A percentile compares a stretch with the other conserved stretches of the same genome.
Conservation (phyloP, 2,888 invertebrate genomes). For the Homarus gammarus region DNA sequence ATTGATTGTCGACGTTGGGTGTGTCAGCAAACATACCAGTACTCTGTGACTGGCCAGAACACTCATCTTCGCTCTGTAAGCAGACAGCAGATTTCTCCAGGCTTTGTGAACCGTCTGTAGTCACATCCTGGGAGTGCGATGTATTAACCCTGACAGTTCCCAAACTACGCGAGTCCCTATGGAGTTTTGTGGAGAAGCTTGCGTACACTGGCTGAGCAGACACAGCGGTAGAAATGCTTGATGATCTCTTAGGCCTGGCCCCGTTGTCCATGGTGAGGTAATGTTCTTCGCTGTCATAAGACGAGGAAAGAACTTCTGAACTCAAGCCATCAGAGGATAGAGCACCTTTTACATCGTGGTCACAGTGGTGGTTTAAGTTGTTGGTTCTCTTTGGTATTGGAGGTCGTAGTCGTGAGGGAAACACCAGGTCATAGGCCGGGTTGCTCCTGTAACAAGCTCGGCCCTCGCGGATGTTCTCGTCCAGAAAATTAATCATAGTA, state of each 20-base stretch:
- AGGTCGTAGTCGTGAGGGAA: neutral
- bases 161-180: neutral
- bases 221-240: neutral
- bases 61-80: neutral
- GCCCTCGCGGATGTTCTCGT: neutral
- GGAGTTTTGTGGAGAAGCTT: neutral
- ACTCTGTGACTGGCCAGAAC: neutral
- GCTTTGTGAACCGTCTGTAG: neutral
- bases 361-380: neutral
- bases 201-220: neutral
- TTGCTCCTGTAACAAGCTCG: neutral
- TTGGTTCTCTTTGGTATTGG: neutral
- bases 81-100: neutral
- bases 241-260: neutral
- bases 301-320: neutral
- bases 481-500: neutral
- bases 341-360: neutral
- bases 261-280: neutral
- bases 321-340: too few species aligned
- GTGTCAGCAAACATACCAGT: neutral
- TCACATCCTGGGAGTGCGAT: neutral
- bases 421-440: neutral
- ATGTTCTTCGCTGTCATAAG: neutral
- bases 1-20: too few species aligned
- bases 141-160: neutral